phyloP scores from a whole-genome alignment of 1,140 invertebrate species.

The Drosophila azteca region DNA sequence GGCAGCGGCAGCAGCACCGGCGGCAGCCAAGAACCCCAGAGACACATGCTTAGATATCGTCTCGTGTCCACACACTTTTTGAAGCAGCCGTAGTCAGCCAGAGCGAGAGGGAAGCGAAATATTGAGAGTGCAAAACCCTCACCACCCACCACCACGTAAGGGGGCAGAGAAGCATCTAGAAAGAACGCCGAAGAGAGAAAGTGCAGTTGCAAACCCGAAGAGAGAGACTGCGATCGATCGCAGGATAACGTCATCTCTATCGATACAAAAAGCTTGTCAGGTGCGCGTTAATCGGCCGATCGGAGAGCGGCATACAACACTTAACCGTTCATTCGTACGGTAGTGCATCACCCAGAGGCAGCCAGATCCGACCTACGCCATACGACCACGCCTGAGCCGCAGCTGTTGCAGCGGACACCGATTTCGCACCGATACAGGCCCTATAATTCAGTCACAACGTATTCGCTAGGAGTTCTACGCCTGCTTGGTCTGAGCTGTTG shows the following conservation, averaged over 20 bases:
- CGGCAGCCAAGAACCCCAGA: conserved; percentile 69
- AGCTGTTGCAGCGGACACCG: conserved; percentile 43
- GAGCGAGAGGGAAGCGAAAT: conserved; percentile 20
- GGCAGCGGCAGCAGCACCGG: conserved; percentile 35
- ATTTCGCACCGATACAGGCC: conserved; percentile 65
- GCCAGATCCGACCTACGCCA: no score
- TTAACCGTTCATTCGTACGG: neutral
- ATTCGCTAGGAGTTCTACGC: conserved; percentile 81
- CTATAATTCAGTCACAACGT: conserved; percentile 83
- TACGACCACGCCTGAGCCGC: conserved; percentile 27
- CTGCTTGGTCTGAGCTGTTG: conserved; percentile 76
- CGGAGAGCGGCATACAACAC: neutral
- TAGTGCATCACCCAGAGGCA: neutral
- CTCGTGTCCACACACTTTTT: conserved; percentile 93
- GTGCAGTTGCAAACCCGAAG: conserved; percentile 22
- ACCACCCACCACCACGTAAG: no score
- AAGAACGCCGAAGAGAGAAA: conserved; percentile 7
- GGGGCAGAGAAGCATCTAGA: no score
- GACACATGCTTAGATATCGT: conserved; percentile 92
- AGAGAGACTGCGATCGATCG: conserved; percentile 45
- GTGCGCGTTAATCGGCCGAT: conserved; percentile 43
- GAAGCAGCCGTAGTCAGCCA: conserved; percentile 90
- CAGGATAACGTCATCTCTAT: conserved; percentile 48
- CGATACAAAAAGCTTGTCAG: conserved; percentile 58
- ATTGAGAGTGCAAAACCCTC: conserved; percentile 7